Percentiles rank a stretch among this genome's conserved stretches.
Evolutionary conservation across 2,113 vertebrate genomes (phyloP).

Genomic region (Antechinus flavipes): DNA sequence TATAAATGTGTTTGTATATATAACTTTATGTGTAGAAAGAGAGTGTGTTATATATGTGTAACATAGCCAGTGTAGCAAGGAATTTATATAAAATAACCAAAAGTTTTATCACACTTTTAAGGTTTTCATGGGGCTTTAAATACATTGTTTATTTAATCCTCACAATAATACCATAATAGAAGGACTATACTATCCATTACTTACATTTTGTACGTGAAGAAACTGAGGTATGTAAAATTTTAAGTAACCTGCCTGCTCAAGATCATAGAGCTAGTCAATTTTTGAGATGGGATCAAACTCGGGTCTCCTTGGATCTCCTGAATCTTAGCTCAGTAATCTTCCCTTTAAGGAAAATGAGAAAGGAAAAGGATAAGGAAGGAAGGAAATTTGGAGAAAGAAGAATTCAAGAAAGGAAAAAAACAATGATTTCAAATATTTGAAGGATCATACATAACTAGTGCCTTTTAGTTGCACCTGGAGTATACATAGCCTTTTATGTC

Average conservation of each 20-base stretch:
- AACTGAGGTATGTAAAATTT: neutral
- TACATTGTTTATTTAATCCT: neutral
- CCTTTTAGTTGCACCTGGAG: neutral
- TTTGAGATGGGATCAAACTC: neutral
- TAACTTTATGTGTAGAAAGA: too few relatives aligned
- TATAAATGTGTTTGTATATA: too few relatives aligned
- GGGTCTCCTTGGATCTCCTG: neutral
- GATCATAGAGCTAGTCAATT: neutral
- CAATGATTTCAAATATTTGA: neutral
- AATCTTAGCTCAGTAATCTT: neutral
- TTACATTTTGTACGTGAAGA: neutral
- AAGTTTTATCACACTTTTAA: neutral
- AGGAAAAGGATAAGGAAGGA: neutral
- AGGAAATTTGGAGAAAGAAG: neutral
- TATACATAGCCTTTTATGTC: neutral
- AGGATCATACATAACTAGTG: neutral
- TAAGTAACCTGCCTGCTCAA: neutral
- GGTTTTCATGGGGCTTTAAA: neutral
- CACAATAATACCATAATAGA: neutral
- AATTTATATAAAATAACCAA: neutral
- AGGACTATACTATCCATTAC: neutral
- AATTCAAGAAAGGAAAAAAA: neutral
- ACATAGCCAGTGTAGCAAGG: too few relatives aligned
- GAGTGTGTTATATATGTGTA: too few relatives aligned
- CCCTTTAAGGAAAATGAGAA: neutral